Conservation (phyloP, 1,140 invertebrate species). For the Drosophila kikkawai region DNA sequence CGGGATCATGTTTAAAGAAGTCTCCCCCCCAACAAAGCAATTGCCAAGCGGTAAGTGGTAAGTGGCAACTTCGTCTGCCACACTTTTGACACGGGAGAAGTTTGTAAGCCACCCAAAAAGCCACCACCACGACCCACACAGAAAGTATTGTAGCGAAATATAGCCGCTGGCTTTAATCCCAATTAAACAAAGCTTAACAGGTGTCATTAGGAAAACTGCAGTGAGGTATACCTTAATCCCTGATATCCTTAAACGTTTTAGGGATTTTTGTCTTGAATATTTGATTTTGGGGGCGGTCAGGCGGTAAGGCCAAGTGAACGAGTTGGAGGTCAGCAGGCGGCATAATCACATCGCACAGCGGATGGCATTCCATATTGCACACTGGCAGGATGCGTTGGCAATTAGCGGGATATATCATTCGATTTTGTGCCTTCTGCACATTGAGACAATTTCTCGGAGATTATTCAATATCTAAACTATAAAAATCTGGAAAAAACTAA, state of each 20-base stretch:
- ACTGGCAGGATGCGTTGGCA: conserved; percentile 11
- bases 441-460: neutral
- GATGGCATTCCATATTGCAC: conserved; percentile 19
- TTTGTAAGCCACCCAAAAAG: neutral
- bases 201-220: conserved; percentile 5
- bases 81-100: conserved; percentile 39
- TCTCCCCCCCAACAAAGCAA: conserved; percentile 11
- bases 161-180: conserved; percentile 19
- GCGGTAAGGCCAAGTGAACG: conserved; percentile 18
- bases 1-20: conserved; percentile 18
- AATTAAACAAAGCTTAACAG: conserved; percentile 10
- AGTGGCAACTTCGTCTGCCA: conserved; percentile 23
- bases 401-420: conserved; percentile 38
- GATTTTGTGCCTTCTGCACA: neutral
- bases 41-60: conserved; percentile 31
- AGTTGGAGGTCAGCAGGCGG: conserved; percentile 21
- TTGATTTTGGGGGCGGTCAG: neutral
- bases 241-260: too few relatives aligned
- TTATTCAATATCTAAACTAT: neutral
- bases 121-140: neutral
- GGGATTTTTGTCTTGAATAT: neutral
- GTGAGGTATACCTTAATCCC: neutral
- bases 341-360: conserved; percentile 17
- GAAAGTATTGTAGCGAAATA: conserved; percentile 20
- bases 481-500: neutral